Percentiles rank a stretch among this genome's conserved stretches.
Conservation (phyloP, 2,888 invertebrate genomes). For the Pharmacophagus antenor region DNA sequence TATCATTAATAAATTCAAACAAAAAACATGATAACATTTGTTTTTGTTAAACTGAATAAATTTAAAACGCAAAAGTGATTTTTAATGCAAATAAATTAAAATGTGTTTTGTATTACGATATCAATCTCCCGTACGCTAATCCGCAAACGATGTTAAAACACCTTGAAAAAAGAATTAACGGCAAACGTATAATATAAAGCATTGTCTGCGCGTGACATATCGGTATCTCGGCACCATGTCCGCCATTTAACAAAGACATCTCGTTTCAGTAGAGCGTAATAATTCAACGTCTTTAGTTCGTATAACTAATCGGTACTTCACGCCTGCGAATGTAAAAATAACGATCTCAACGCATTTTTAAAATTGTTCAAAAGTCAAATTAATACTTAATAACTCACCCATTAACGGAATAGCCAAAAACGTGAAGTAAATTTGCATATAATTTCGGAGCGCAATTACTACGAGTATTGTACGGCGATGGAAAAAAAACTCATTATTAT, state of each 20-base stretch:
- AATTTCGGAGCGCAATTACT: conserved; percentile 40
- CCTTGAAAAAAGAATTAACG: conserved; percentile 18
- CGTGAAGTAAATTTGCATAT: conserved; percentile 59
- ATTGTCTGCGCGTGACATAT: conserved; percentile 22
- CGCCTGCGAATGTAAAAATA: conserved; percentile 4
- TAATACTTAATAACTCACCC: conserved; percentile 69
- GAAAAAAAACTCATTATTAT: conserved; percentile 40
- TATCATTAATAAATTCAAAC: not conserved
- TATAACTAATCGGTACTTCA: conserved; percentile 20
- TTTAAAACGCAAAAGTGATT: not conserved
- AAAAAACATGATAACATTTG: not conserved
- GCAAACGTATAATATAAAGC: not conserved
- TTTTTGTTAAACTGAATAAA: not conserved
- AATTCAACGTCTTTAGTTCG: conserved; percentile 14
- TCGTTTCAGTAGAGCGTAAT: conserved; percentile 6
- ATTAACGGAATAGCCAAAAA: conserved; percentile 64
- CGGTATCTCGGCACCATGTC: conserved; percentile 10
- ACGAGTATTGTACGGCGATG: conserved; percentile 33
- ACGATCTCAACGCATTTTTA: conserved; percentile 13
- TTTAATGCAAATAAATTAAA: not conserved
- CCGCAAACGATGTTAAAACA: too few species aligned
- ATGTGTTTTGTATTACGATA: conserved; percentile 9
- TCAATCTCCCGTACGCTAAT: too few species aligned
- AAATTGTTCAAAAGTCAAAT: conserved; percentile 56
- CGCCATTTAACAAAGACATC: conserved; percentile 16